Base-by-base conservation (phyloP, 2,888 invertebrate species). In the Parasteatoda lunata region DNA sequence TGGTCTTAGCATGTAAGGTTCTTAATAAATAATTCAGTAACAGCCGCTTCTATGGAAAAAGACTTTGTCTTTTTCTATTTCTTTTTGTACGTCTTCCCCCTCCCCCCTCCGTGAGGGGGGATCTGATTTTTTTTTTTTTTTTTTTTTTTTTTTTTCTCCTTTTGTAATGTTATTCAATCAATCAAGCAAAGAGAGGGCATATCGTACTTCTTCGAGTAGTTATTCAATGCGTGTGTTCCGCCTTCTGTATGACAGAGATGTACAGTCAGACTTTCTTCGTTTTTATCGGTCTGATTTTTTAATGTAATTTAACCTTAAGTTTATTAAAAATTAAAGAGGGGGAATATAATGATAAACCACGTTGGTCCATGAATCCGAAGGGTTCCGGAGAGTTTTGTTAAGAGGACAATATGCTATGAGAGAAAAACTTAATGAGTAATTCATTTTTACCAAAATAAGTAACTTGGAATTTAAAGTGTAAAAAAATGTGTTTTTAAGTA, bases 21-120 rank as follows among this genome's bases (percentile, higher is more conserved):
- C 70, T 49, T 80, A 30, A 85, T 85, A 80, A 85, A 85, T 85
- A 68, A 85, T 85, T 85, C 85, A 85, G 47, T 73, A 75, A 81
- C 81, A 81, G 30, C 30, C 69, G 81, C 48, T 54, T 45, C 54
- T 48, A 64, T 9, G 75, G 45, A 13, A 48, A 64, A n/a, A 64
- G 54, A 73, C 30, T 51, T 11, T 52, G 45, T 6, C n/a, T 59
- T 59, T 59, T n/a, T n/a, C 59, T 59, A 59, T 59, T 59, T 59
- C n/a, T 59, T 13, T 59, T n/a, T 30, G 30, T 30, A 30, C 30
- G 0, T 30, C 30, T 30, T 30, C 30, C 30, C 30, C 30, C 30
- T 30, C 30, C 30, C 30, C 30, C 30, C 30, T 30, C 30, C 30
- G 30, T 1, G 30, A 30, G 30, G 30, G 30, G 0, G 30, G 30